These are phyloP conservation scores for Drosophila sechellia DNA, from an alignment of 1,140 invertebrate genomes.

Conservation along the genomic window DNA sequence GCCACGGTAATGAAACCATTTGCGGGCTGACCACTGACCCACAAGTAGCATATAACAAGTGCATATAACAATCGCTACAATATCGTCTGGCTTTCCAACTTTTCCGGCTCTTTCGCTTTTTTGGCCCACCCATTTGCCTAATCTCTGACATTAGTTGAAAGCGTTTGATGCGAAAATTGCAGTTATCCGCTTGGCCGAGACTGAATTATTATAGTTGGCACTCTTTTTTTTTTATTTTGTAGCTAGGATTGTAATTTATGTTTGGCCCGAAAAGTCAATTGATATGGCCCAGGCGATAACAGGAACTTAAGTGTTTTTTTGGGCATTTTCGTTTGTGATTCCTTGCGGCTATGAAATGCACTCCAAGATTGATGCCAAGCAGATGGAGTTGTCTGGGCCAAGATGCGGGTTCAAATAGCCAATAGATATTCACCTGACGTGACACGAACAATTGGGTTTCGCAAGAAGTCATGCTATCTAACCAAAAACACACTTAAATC, in stretches of 20 bases:
- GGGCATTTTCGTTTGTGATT: slow-evolving; percentile 12
- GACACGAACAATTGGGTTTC: background rate
- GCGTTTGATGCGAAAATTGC: slow-evolving; percentile 72
- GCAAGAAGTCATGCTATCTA: too few relatives aligned
- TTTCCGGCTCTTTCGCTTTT: slow-evolving; percentile 41
- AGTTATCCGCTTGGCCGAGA: slow-evolving; percentile 33
- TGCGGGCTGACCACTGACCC: slow-evolving; percentile 50
- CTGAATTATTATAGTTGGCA: slow-evolving; percentile 79
- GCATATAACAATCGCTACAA: slow-evolving; percentile 14
- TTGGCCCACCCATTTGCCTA: slow-evolving; percentile 66
- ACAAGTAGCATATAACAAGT: slow-evolving; percentile 40
- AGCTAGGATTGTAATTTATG: slow-evolving; percentile 64
- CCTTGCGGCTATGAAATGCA: slow-evolving; percentile 33
- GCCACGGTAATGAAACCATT: slow-evolving; percentile 68
- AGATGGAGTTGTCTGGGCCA: slow-evolving; percentile 67
- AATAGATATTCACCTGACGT: background rate
- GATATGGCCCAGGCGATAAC: slow-evolving; percentile 73
- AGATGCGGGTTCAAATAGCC: slow-evolving; percentile 58
- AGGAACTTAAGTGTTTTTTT: slow-evolving; percentile 64
- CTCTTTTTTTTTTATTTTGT: slow-evolving; percentile 20
- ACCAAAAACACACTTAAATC: too few relatives aligned
- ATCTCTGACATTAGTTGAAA: slow-evolving; percentile 72
- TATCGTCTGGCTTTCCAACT: slow-evolving; percentile 48
- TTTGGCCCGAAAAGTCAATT: slow-evolving; percentile 78
- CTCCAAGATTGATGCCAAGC: slow-evolving; percentile 58